Percentiles rank a stretch among this genome's conserved stretches.
phyloP scores from a whole-genome alignment of 2,888 invertebrate species.

The Mellilla xanthometata region DNA sequence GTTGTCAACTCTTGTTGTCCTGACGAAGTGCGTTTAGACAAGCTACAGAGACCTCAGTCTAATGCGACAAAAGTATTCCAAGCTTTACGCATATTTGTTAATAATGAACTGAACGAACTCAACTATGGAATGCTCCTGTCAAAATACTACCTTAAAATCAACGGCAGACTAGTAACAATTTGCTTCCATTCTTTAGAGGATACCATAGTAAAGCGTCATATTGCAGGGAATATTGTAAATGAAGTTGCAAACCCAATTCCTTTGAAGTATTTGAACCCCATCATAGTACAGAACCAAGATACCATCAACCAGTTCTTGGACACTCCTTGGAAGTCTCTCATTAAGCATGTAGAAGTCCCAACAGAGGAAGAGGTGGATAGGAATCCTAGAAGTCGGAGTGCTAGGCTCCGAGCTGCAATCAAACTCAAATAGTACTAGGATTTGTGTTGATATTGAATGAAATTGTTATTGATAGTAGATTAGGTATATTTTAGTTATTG shows the following conservation, averaged over 20 bases:
- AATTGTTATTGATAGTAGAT: constrained; percentile 11
- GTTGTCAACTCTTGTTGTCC: constrained; percentile 85
- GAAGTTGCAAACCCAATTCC: constrained; percentile 88
- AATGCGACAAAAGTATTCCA: constrained; percentile 96
- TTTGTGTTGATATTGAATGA: constrained; percentile 5
- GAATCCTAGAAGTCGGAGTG: constrained; percentile 95
- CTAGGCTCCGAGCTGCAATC: constrained; percentile 92
- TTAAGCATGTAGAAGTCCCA: constrained; percentile 91
- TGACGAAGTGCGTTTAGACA: constrained; percentile 84
- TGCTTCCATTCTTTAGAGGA: constrained; percentile 98
- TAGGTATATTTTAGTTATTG: constrained; percentile 4
- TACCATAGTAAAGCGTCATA: constrained; percentile 94
- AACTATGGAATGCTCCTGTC: constrained; percentile 93
- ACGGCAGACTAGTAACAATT: constrained; percentile 91
- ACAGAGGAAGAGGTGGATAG: constrained; percentile 86
- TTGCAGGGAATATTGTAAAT: constrained; percentile 89
- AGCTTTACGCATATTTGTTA: constrained; percentile 96
- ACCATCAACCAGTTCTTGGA: constrained; percentile 84
- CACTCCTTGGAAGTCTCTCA: constrained; percentile 89
- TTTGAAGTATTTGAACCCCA: constrained; percentile 86
- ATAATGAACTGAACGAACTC: constrained; percentile 97
- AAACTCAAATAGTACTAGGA: constrained; percentile 81
- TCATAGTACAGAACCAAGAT: constrained; percentile 81
- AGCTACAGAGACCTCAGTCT: constrained; percentile 88
- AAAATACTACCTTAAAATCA: constrained; percentile 88